These are phyloP conservation scores for Saxicola maurus DNA, from an alignment of 2,797 vertebrate species.

Conservation along the genomic window DNA sequence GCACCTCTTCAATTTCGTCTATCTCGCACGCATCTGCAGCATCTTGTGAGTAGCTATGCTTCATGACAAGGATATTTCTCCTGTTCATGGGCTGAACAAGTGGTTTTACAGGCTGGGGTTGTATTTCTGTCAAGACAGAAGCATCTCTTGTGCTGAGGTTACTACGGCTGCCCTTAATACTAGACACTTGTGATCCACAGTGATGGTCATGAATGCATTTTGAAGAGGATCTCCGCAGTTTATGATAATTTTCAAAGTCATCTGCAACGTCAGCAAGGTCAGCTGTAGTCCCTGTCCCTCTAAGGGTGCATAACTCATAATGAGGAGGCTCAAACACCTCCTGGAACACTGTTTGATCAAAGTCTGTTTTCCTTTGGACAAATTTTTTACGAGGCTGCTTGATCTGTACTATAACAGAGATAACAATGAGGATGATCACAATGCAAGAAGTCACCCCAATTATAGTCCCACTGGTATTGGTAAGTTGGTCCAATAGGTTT, in stretches of 20 bases:
- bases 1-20: conserved; percentile 96
- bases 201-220: conserved; percentile 97
- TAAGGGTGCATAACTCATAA: conserved; percentile 94
- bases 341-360: conserved; percentile 96
- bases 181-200: conserved; percentile 90
- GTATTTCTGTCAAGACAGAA: conserved; percentile 86
- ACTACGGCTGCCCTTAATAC: conserved; percentile 83
- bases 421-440: conserved; percentile 91
- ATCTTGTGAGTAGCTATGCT: conserved; percentile 98
- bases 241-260: conserved; percentile 94
- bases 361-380: conserved; percentile 90
- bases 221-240: conserved; percentile 91
- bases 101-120: conserved; percentile 84
- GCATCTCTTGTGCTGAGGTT: conserved; percentile 89
- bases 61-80: conserved; percentile 96
- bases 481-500: conserved; percentile 95
- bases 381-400: conserved; percentile 98
- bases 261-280: conserved; percentile 92
- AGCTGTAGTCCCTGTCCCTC: conserved; percentile 82
- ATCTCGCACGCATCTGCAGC: conserved; percentile 89
- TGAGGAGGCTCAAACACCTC: conserved; percentile 97
- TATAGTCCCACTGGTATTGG: conserved; percentile 94
- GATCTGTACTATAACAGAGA: conserved; percentile 95
- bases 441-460: conserved; percentile 96
- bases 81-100: conserved; percentile 83